These are phyloP conservation scores for Artibeus jamaicensis DNA, from an alignment of 2,797 vertebrate species.

Conservation along the genomic window DNA sequence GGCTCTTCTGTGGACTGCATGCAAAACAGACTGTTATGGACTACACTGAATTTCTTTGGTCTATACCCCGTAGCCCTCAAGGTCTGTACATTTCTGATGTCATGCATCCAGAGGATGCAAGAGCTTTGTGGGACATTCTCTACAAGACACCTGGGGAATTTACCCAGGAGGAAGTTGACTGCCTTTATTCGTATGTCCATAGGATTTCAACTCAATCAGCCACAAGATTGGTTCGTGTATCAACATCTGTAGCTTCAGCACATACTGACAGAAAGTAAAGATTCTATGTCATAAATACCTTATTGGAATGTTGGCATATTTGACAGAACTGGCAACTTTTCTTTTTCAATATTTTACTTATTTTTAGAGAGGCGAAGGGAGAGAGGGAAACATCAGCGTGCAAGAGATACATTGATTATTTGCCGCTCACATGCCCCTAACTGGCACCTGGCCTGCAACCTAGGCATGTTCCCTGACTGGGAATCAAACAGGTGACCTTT, in stretches of 20 bases:
- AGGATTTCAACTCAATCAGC: constrained; percentile 94
- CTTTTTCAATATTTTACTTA: too few species aligned
- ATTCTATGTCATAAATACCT: too few species aligned
- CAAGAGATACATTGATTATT: too few species aligned
- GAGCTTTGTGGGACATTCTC: constrained; percentile 90
- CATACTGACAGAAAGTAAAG: constrained; percentile 83
- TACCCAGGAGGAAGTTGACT: constrained; percentile 88
- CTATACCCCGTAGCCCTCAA: constrained; percentile 82
- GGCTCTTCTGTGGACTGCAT: constrained; percentile 91
- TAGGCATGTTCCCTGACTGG: too few species aligned
- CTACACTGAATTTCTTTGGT: constrained; percentile 89
- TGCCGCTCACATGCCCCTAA: too few species aligned
- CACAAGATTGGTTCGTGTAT: constrained; percentile 87
- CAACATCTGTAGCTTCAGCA: constrained; percentile 90
- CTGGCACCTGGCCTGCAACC: too few species aligned
- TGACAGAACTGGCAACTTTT: constrained; percentile 89
- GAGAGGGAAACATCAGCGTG: too few species aligned
- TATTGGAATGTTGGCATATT: constrained; percentile 84
- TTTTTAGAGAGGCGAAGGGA: too few species aligned
- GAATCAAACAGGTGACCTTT: too few species aligned
- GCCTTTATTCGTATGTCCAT: constrained; percentile 91
- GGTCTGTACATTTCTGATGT: constrained; percentile 88
- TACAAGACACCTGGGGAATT: constrained; percentile 83
- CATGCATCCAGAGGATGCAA: constrained; percentile 89
- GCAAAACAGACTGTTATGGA: constrained; percentile 79